Conservation (phyloP, 2,113 vertebrate species). For the Lycaon pictus region DNA sequence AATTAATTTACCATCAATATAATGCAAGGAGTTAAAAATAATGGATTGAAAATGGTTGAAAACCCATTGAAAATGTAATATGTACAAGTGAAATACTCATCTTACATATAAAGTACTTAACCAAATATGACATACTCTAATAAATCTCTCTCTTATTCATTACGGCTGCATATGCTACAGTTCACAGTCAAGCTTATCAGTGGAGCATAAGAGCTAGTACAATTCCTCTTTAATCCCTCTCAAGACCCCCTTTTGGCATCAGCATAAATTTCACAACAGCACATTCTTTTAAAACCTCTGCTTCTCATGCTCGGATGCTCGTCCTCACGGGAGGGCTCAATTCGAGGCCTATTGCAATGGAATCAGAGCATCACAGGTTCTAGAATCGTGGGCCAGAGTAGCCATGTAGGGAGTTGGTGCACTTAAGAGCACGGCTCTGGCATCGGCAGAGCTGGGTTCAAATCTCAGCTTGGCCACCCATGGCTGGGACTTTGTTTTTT, state of each 20-base stretch:
- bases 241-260: constrained; percentile 2
- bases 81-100: constrained; percentile 67
- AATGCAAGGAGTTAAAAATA: constrained; percentile 74
- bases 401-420: accelerated
- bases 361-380: neutral
- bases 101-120: constrained; percentile 70
- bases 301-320: neutral
- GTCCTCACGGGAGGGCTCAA: accelerated
- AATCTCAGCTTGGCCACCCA: neutral
- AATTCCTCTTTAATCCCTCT: constrained; percentile 15
- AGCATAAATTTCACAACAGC: constrained; percentile 3
- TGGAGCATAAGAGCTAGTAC: neutral
- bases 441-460: neutral
- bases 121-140: constrained; percentile 55
- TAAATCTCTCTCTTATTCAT: constrained; percentile 61
- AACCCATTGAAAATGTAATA: constrained; percentile 64
- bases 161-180: neutral
- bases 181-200: constrained; percentile 20
- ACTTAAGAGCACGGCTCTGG: neutral
- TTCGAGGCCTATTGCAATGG: accelerated
- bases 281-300: neutral
- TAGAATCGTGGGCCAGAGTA: accelerated
- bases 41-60: constrained; percentile 68
- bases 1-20: constrained; percentile 78
- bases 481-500: neutral